These are phyloP conservation scores for Dryoscopus gambensis DNA, from an alignment of 2,113 vertebrate species.

Conservation along the genomic window DNA sequence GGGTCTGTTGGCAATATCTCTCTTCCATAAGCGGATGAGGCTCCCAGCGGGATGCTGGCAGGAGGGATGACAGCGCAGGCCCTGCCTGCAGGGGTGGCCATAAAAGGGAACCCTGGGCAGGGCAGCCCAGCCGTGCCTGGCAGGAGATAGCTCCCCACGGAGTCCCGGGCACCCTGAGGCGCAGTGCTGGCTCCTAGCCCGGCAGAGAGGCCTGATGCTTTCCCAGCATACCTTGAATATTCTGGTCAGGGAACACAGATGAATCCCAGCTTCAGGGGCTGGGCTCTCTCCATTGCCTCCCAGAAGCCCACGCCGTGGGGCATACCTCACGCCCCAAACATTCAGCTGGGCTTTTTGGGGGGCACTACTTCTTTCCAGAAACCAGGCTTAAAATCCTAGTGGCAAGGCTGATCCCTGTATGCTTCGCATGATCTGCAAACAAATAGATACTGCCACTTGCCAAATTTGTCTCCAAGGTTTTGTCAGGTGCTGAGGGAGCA, in stretches of 20 bases:
- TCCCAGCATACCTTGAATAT: neutral
- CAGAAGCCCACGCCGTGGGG: neutral
- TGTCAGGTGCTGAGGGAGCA: neutral
- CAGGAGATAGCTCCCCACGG: neutral
- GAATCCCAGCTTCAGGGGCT: neutral
- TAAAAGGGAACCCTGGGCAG: neutral
- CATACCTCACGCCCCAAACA: neutral
- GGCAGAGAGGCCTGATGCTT: accelerated
- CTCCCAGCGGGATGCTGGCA: neutral
- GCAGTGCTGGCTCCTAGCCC: neutral
- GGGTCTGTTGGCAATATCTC: neutral
- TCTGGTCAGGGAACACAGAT: too few species aligned
- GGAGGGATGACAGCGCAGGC: accelerated
- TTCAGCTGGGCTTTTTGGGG: neutral
- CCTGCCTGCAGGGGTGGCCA: neutral
- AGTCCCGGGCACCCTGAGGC: neutral
- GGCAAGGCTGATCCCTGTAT: neutral
- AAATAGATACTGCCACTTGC: neutral
- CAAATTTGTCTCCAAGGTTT: neutral
- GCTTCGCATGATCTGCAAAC: neutral
- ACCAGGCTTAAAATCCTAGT: neutral
- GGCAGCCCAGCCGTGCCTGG: accelerated
- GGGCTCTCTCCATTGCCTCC: neutral
- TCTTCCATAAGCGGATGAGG: neutral
- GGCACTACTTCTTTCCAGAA: neutral